Base-by-base conservation (phyloP, 1,140 invertebrate genomes). In the Ectropis grisescens region DNA sequence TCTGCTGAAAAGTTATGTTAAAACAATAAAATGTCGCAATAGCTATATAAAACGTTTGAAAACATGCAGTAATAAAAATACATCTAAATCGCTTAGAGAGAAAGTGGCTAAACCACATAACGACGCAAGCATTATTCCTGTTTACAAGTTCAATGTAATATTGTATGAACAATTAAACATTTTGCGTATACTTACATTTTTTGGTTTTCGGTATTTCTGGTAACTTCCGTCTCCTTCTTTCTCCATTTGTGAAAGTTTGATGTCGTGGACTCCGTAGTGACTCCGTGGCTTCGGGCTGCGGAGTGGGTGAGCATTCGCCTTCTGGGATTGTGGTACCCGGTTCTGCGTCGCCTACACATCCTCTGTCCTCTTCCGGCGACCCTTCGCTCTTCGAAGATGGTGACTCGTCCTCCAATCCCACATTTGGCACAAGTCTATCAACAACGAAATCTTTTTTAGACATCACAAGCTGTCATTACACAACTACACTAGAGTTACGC, bases 131-230 rank as follows among this genome's bases (percentile, higher is more conserved):
- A n/a, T n/a, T n/a, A n/a, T n/a, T n/a, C n/a, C n/a, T n/a, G n/a
- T n/a, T n/a, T n/a, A n/a, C n/a, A n/a, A n/a, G n/a, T n/a, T n/a
- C n/a, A n/a, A n/a, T n/a, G n/a, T n/a, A n/a, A n/a, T n/a, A n/a
- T n/a, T n/a, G n/a, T n/a, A n/a, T n/a, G n/a, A n/a, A n/a, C n/a
- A n/a, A n/a, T n/a, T n/a, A n/a, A n/a, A n/a, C n/a, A n/a, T n/a
- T n/a, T n/a, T n/a, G n/a, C n/a, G 16, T 4, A 19, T 19, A 81
- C 86, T 88, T 83, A 93, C 91, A 88, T 87, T 93, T 93, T 76
- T 91, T 91, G 49, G 90, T 90, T 71, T 93, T 94, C 2, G 93
- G 93, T 51, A 94, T 93, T 83, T 95, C 93, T 7, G 93, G 93
- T 13, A 94, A 75, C 79, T 92, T 92, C 70, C 93, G 83, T 47